A percentile compares a stretch with the other conserved stretches of the same genome.
Conservation (phyloP, 1,140 invertebrate species). For the Zaprionus ornatus region DNA sequence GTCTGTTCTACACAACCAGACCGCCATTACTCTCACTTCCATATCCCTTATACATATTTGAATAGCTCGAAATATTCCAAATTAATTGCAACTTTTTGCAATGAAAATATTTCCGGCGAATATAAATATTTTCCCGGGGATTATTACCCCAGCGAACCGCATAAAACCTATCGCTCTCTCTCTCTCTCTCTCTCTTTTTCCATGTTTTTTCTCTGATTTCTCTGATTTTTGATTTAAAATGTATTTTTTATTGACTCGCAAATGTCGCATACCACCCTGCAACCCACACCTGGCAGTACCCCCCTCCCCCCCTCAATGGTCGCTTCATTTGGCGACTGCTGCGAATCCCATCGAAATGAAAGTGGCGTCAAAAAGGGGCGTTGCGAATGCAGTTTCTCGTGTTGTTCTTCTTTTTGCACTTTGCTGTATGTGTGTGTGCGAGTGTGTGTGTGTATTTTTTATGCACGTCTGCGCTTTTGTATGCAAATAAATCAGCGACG, state of each 20-base stretch:
- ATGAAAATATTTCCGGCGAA: background rate
- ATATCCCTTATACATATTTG: background rate
- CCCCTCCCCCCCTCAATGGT: background rate
- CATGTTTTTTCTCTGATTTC: slow-evolving; percentile 20
- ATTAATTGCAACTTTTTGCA: background rate
- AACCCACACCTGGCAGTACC: background rate
- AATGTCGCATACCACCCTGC: slow-evolving; percentile 11
- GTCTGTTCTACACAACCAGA: background rate
- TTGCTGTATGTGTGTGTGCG: slow-evolving; percentile 32
- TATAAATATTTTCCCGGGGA: slow-evolving; percentile 1
- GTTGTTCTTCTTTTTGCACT: slow-evolving; percentile 26
- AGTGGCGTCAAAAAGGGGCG: slow-evolving; percentile 77
- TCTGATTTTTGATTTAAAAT: slow-evolving; percentile 55
- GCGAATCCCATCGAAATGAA: slow-evolving; percentile 23
- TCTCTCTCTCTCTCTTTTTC: background rate
- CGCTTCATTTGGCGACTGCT: slow-evolving; percentile 42
- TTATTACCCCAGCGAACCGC: background rate
- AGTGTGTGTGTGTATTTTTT: slow-evolving; percentile 35
- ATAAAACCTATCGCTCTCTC: no score
- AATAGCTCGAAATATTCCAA: background rate
- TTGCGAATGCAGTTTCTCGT: slow-evolving; percentile 40
- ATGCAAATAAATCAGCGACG: slow-evolving; percentile 82
- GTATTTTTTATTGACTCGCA: slow-evolving; percentile 47
- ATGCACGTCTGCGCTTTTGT: slow-evolving; percentile 70
- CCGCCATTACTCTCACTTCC: background rate